A percentile compares a stretch with the other conserved stretches of the same genome.
These are phyloP conservation scores for Gymnodraco acuticeps DNA, from an alignment of 2,797 vertebrate species.

Conservation along the genomic window DNA sequence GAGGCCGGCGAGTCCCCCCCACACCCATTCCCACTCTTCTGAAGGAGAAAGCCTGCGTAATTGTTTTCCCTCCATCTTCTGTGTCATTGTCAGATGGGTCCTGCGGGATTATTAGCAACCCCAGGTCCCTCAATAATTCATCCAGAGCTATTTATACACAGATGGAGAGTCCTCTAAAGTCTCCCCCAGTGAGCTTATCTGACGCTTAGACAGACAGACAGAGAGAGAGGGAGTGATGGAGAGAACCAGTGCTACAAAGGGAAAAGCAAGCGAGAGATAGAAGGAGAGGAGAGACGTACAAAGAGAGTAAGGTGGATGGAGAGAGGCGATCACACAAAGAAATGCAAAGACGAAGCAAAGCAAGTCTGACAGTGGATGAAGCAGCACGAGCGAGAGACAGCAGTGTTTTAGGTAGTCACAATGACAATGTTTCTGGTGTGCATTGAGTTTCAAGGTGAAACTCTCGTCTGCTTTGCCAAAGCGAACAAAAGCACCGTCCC, in stretches of 20 bases:
- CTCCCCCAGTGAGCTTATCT: slow-evolving; percentile 87
- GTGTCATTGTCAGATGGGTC: slow-evolving; percentile 88
- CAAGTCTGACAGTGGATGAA: slow-evolving; percentile 61
- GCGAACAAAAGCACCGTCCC: slow-evolving; percentile 84
- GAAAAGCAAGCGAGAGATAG: slow-evolving; percentile 58
- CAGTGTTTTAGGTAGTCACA: slow-evolving; percentile 76
- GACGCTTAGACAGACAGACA: slow-evolving; percentile 81
- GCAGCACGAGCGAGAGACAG: slow-evolving; percentile 48
- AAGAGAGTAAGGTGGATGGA: slow-evolving; percentile 66
- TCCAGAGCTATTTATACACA: slow-evolving; percentile 89
- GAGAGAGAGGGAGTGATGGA: slow-evolving; percentile 55
- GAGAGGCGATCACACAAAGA: slow-evolving; percentile 62
- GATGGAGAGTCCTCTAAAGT: slow-evolving; percentile 88
- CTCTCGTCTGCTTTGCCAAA: slow-evolving; percentile 80
- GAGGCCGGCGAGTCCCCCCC: slow-evolving; percentile 54
- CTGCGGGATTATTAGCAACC: slow-evolving; percentile 88
- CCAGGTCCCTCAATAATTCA: slow-evolving; percentile 89
- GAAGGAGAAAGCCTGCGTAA: slow-evolving; percentile 85
- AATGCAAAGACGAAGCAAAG: slow-evolving; percentile 62
- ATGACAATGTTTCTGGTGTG: slow-evolving; percentile 80
- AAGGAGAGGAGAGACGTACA: slow-evolving; percentile 59
- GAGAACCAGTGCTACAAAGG: slow-evolving; percentile 67
- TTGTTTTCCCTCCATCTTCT: slow-evolving; percentile 89
- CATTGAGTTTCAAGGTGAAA: slow-evolving; percentile 87
- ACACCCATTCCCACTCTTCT: slow-evolving; percentile 70